These are phyloP conservation scores for Leuciscus idus DNA, from an alignment of 2,113 vertebrate genomes.

Conservation along the genomic window DNA sequence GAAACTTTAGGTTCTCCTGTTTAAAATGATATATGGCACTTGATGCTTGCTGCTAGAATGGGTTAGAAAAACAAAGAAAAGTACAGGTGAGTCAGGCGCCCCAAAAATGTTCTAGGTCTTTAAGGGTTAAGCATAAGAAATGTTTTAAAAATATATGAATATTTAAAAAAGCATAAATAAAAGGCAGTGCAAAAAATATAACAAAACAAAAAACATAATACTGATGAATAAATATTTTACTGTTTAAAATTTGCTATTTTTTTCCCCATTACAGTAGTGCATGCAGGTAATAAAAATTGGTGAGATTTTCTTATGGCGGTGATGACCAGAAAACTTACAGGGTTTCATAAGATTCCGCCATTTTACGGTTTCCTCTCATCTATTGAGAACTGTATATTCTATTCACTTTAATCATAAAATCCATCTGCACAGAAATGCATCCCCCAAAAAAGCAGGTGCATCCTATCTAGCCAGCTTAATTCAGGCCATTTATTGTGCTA, in stretches of 20 bases:
- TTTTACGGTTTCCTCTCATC: background rate
- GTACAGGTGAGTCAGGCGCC: too few relatives aligned
- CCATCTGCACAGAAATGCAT: background rate
- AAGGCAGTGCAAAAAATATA: background rate
- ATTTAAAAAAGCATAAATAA: background rate
- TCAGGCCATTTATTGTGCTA: background rate
- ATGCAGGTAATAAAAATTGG: background rate
- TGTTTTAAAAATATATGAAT: background rate
- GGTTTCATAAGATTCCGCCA: background rate
- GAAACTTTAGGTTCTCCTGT: too few relatives aligned
- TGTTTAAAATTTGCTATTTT: background rate
- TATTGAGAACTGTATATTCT: background rate
- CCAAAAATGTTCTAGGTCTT: too few relatives aligned
- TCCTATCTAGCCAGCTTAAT: background rate
- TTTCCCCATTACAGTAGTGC: background rate
- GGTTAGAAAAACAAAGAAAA: too few relatives aligned
- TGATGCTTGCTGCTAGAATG: too few relatives aligned
- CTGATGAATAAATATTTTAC: background rate
- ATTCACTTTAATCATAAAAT: constrained; percentile 2
- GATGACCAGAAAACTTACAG: background rate
- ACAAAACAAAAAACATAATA: background rate
- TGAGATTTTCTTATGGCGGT: background rate
- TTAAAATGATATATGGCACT: too few relatives aligned
- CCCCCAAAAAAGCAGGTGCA: background rate
- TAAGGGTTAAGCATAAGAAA: background rate